phyloP scores from a whole-genome alignment of 2,888 invertebrate genomes.

The Rotaria sp. region DNA sequence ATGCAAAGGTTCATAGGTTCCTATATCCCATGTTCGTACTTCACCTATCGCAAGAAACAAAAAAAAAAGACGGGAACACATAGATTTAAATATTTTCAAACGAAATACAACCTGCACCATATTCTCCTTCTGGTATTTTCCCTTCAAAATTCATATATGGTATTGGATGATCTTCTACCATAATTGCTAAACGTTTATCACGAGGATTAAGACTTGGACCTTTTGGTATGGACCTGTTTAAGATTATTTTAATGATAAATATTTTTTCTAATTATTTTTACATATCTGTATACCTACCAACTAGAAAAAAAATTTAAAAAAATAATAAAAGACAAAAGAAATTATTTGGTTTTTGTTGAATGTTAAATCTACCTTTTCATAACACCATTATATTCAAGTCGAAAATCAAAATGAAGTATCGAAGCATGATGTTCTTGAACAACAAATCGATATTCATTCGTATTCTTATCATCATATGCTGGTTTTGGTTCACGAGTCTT shows the following conservation, averaged over 20 bases:
- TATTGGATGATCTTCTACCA: constrained; percentile 8
- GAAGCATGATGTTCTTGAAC: not conserved
- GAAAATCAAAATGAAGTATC: not conserved
- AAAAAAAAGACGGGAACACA: no score
- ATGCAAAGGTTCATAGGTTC: not conserved
- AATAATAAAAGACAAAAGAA: not conserved
- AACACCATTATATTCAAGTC: not conserved
- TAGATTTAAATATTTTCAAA: not conserved
- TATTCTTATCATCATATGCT: not conserved
- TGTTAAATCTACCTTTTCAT: not conserved
- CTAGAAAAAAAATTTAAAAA: not conserved
- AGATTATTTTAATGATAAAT: not conserved
- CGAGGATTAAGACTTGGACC: not conserved
- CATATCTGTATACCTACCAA: not conserved
- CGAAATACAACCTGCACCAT: not conserved
- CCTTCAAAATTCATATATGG: not conserved
- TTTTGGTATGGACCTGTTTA: not conserved
- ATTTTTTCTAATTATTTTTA: not conserved
- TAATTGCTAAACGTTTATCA: not conserved
- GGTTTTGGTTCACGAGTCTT: not conserved
- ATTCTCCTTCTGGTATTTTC: not conserved
- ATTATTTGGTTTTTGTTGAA: no score
- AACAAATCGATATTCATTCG: not conserved
- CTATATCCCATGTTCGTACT: not conserved
- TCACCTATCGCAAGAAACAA: not conserved